These are phyloP conservation scores for Silvanus unidentatus DNA, from an alignment of 2,888 invertebrate species.

Conservation along the genomic window DNA sequence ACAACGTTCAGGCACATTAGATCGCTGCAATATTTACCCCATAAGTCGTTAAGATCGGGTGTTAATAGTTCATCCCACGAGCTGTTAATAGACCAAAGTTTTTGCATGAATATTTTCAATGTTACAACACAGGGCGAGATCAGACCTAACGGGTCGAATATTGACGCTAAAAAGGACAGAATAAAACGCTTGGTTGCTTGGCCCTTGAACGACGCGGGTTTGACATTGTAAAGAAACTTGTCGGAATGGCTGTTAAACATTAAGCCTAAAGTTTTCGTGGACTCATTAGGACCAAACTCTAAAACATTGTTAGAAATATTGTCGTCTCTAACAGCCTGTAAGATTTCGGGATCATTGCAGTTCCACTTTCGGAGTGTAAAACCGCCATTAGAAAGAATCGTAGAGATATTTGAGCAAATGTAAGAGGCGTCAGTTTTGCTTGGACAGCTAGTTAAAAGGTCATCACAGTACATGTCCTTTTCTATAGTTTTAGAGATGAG, in stretches of 20 bases:
- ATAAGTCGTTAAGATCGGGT: not conserved
- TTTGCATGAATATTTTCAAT: constrained; percentile 16
- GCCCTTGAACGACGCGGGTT: not conserved
- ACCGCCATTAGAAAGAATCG: not conserved
- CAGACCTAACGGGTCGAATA: constrained; percentile 17
- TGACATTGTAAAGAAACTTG: not conserved
- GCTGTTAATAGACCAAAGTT: constrained; percentile 13
- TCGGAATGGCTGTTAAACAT: not conserved
- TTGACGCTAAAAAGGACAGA: constrained; percentile 5
- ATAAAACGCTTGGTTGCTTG: constrained; percentile 2
- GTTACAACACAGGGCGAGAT: constrained; percentile 9
- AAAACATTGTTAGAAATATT: not conserved
- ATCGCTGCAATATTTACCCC: not conserved
- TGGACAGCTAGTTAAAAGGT: constrained; percentile 6
- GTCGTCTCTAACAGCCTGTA: not conserved
- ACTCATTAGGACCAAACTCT: not conserved
- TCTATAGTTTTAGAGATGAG: not conserved
- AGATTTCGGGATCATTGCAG: constrained; percentile 2
- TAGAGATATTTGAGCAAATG: not conserved
- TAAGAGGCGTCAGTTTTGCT: constrained; percentile 1
- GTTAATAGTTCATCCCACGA: constrained; percentile 11
- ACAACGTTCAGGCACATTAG: not conserved
- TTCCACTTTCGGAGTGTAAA: constrained; percentile 7
- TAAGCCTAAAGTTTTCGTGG: constrained; percentile 1
- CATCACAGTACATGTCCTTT: constrained; percentile 10